phyloP scores from a whole-genome alignment of 2,113 vertebrate species.

The Daubentonia madagascariensis region DNA sequence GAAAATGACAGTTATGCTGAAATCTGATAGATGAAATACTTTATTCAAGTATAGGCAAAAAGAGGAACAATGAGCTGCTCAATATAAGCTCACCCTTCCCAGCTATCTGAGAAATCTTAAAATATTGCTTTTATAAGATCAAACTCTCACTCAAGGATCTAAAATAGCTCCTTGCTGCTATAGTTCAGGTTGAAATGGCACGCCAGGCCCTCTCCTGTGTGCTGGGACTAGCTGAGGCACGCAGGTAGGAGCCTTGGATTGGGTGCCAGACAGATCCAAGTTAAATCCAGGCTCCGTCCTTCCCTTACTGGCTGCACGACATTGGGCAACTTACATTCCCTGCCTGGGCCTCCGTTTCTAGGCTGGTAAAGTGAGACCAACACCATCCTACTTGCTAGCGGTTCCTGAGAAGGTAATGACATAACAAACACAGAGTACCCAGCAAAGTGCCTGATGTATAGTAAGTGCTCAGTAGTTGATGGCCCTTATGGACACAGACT shows the following conservation, averaged over 20 bases:
- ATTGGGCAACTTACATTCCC: background rate
- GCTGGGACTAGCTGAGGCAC: fast-evolving
- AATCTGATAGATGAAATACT: background rate
- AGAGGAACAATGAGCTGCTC: background rate
- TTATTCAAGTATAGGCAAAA: background rate
- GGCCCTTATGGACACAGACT: background rate
- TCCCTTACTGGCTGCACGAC: background rate
- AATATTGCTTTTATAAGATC: background rate
- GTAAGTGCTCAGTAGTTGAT: background rate
- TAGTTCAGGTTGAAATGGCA: background rate
- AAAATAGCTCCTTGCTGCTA: background rate
- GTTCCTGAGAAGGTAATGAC: background rate
- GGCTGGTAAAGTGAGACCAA: background rate
- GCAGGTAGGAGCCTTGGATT: background rate
- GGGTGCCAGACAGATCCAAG: background rate
- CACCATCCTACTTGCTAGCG: background rate
- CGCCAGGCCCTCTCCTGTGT: fast-evolving
- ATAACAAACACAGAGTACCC: fast-evolving
- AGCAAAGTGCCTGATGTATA: background rate
- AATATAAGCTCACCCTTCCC: background rate
- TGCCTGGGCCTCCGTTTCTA: background rate
- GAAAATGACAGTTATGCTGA: background rate
- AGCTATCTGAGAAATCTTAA: background rate
- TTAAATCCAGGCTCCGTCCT: background rate
- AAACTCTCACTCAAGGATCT: background rate